Conservation (phyloP, 2,113 vertebrate species). For the Aramus guarauna region DNA sequence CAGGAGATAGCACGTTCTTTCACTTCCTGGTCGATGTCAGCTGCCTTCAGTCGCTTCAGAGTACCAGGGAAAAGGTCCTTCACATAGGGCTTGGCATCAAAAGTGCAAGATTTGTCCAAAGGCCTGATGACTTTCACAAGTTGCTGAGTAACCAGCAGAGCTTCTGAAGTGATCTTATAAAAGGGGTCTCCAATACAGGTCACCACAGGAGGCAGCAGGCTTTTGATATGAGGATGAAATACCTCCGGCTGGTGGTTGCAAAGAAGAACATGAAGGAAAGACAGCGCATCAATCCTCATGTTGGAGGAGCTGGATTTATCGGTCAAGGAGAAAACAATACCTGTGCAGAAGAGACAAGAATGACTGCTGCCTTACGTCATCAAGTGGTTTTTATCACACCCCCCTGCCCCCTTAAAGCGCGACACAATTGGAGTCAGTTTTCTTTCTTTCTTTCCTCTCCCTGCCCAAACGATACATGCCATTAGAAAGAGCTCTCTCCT, state of each 20-base stretch:
- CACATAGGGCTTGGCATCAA: conserved; percentile 82
- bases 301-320: conserved; percentile 90
- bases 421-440: not conserved
- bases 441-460: not conserved
- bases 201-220: conserved; percentile 80
- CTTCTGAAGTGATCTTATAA: conserved; percentile 90
- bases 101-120: conserved; percentile 62
- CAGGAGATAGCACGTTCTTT: conserved; percentile 94
- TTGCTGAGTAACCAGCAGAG: conserved; percentile 87
- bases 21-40: conserved; percentile 95
- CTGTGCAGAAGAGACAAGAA: conserved; percentile 57
- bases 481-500: not conserved
- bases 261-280: conserved; percentile 87
- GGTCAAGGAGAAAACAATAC: conserved; percentile 85
- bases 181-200: conserved; percentile 86
- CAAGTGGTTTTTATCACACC: not conserved
- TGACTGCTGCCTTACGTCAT: not conserved
- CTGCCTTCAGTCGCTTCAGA: conserved; percentile 84
- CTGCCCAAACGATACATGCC: not conserved
- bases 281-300: conserved; percentile 88
- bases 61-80: conserved; percentile 80
- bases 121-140: conserved; percentile 85
- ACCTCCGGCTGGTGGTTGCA: conserved; percentile 82
- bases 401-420: not conserved
- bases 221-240: conserved; percentile 87